Evolutionary conservation across 92 coral and sea anemone genomes (phyloP).

Genomic region (Desmophyllum pertusum): DNA sequence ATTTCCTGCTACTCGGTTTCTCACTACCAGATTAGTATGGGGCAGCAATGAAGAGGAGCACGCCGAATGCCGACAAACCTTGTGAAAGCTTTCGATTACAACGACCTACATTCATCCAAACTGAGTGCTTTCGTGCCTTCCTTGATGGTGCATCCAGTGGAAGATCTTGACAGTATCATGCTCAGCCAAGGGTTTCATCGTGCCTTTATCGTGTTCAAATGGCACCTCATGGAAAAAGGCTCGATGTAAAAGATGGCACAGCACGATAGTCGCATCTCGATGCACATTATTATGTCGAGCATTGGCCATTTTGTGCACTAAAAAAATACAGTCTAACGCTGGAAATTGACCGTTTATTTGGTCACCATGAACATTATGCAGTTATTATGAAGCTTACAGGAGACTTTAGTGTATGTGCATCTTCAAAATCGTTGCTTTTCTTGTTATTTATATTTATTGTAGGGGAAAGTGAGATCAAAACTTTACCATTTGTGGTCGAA

Average conservation of each 20-base stretch:
- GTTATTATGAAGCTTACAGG: neutral
- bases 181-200: too few species aligned
- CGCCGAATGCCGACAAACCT: too few species aligned
- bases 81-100: too few species aligned
- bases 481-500: neutral
- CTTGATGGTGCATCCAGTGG: too few species aligned
- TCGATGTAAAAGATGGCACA: neutral
- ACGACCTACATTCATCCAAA: too few species aligned
- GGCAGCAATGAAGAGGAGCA: too few species aligned
- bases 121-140: too few species aligned
- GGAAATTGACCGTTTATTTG: neutral
- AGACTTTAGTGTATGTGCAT: neutral
- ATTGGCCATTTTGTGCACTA: neutral
- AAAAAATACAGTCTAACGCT: neutral
- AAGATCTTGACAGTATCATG: too few species aligned
- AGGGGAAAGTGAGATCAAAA: neutral
- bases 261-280: neutral
- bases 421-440: neutral
- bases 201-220: neutral
- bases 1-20: too few species aligned
- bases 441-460: neutral
- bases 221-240: neutral
- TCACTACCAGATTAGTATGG: too few species aligned
- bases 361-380: neutral
- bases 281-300: neutral